Evolutionary conservation across 1,140 invertebrate genomes (phyloP), one percentile per base, ranked within the genome.

Genomic region (Ruditapes philippinarum): DNA sequence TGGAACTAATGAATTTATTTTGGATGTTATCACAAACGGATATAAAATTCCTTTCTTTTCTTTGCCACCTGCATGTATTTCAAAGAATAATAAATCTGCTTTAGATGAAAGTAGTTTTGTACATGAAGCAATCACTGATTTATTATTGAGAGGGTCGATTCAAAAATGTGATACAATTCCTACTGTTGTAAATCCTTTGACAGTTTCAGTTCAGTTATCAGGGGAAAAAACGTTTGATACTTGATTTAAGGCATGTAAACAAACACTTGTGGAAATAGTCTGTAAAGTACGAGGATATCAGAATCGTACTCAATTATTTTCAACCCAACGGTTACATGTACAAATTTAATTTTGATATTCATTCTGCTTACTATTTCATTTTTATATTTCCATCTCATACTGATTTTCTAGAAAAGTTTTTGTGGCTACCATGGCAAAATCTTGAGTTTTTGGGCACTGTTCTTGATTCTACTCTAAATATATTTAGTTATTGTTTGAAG

Each of bases 261-360:
- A 88, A 79, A 40, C 85, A 88, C 49, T 38, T 88, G 19, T 80
- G 54, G 25, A 88, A 80, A 45, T 51, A 57, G 36, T 38, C 9
- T 74, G 85, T 88, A 38, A 88, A 88, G 65, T 88, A 40, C 76
- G 84, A 87, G 22, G 84, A 87, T 65, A 40, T 62, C 1, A 68
- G 42, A 42, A 22, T 70, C 84, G 3, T 36, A 78, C 33, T 7
- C 60, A 38, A 3, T 87, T 62, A 54, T 62, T 87, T 5, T 11
- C 60, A 79, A 62, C 78, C 36, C 14, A 33, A 25, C 9, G 45
- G 12, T 68, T 78, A n/a, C 25, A 60, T 78, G 54, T n/a, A 78
- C 1, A 78, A 40, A 25, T n/a, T n/a, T n/a, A n/a, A n/a, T n/a
- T 87, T 87, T 54, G 84, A 87, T 42, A 3, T 87, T 7, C 60